These are phyloP conservation scores for Elaphurus davidianus DNA, from an alignment of 2,113 vertebrate species.

Conservation along the genomic window DNA sequence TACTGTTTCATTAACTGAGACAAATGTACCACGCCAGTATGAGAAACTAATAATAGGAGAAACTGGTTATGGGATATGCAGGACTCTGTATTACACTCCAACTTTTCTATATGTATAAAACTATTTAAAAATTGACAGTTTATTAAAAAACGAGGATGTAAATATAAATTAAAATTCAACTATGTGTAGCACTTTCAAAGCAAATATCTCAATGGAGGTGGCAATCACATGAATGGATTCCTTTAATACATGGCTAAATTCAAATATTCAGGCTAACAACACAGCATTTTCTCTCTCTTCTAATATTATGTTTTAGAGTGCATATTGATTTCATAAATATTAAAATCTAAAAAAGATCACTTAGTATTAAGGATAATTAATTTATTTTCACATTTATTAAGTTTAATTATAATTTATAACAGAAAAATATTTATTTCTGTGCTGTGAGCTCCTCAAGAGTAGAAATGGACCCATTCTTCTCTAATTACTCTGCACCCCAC, in stretches of 20 bases:
- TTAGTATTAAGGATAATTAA: background rate
- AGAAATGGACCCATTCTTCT: background rate
- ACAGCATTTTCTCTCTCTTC: background rate
- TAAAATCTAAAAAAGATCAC: background rate
- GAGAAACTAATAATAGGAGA: background rate
- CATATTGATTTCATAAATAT: slow-evolving; percentile 29
- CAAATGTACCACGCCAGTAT: background rate
- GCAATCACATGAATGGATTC: background rate
- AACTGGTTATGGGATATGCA: background rate
- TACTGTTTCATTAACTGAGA: background rate
- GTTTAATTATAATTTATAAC: background rate
- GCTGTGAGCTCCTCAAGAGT: background rate
- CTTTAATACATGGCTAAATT: background rate
- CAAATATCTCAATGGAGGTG: background rate
- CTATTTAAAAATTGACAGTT: background rate
- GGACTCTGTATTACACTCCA: background rate
- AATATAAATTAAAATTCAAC: slow-evolving; percentile 26
- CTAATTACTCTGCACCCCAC: background rate
- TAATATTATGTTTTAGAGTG: background rate
- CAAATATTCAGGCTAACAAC: background rate
- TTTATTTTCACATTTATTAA: background rate
- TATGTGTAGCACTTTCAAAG: background rate
- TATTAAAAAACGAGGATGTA: background rate
- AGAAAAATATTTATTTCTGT: slow-evolving; percentile 24
- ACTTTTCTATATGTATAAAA: background rate